phyloP scores from a whole-genome alignment of 1,140 invertebrate species.

The Sipha flava region DNA sequence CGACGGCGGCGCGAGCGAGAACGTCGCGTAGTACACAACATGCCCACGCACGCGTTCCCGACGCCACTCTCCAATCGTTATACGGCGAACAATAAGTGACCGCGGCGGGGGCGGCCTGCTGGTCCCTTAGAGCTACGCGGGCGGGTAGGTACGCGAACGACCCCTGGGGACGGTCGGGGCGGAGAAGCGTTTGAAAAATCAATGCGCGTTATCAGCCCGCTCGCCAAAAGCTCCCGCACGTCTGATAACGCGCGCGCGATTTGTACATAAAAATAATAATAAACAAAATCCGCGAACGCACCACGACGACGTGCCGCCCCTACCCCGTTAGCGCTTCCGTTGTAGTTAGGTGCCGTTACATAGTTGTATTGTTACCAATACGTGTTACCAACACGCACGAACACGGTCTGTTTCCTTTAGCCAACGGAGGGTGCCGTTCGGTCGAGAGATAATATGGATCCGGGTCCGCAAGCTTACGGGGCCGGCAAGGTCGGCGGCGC shows the following conservation, averaged over 20 bases:
- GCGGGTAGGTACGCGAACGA: too few species aligned
- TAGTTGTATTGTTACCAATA: neutral
- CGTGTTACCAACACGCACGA: neutral
- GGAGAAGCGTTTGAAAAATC: neutral
- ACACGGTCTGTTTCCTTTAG: too few species aligned
- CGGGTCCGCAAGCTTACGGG: conserved; percentile 32
- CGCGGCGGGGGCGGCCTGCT: neutral
- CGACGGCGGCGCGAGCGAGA: neutral
- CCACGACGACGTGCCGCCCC: too few species aligned
- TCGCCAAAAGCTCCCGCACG: neutral
- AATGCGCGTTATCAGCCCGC: conserved; percentile 27
- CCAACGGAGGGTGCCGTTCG: too few species aligned
- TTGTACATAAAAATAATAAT: neutral
- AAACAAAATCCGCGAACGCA: neutral
- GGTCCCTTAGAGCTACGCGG: too few species aligned
- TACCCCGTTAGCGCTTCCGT: too few species aligned
- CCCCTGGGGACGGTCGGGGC: too few species aligned
- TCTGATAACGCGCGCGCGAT: neutral
- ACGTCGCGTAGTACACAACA: neutral
- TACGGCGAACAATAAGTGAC: neutral
- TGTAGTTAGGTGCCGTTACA: too few species aligned
- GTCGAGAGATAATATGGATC: conserved; percentile 1
- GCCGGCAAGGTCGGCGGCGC: conserved; percentile 17
- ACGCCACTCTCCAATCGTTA: neutral
- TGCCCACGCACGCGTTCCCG: too few species aligned